A percentile compares a stretch with the other conserved stretches of the same genome.
phyloP scores from a whole-genome alignment of 2,888 invertebrate species.

The Atrina japonica region DNA sequence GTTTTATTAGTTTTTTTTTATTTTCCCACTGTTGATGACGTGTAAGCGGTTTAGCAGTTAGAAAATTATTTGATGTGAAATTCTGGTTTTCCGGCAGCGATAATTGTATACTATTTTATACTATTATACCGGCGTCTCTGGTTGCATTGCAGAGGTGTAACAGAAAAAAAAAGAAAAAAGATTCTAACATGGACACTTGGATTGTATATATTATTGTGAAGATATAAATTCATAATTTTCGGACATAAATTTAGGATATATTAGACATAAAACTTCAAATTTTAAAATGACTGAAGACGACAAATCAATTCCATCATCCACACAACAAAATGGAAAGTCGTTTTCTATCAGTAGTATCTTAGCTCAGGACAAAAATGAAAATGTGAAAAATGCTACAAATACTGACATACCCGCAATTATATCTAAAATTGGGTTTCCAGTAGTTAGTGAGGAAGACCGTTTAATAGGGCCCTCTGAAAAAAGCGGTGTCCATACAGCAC shows the following conservation, averaged over 20 bases:
- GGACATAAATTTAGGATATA: too few species aligned
- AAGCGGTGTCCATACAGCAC: constrained; percentile 5
- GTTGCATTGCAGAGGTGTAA: too few species aligned
- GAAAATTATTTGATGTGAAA: constrained; percentile 3
- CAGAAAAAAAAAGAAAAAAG: too few species aligned
- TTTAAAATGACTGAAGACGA: constrained; percentile 14
- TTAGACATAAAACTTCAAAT: too few species aligned
- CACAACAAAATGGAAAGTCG: constrained; percentile 47
- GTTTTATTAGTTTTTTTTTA: too few species aligned
- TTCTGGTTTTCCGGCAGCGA: constrained; percentile 1
- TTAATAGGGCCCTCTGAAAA: constrained; percentile 4
- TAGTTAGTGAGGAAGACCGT: constrained; percentile 1
- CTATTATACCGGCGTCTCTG: too few species aligned
- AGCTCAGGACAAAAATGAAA: constrained; percentile 53
- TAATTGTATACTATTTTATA: too few species aligned
- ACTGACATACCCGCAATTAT: constrained; percentile 54
- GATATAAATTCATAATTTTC: too few species aligned
- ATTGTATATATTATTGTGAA: too few species aligned
- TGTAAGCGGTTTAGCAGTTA: too few species aligned
- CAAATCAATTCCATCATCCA: neutral
- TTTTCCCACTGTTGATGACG: too few species aligned
- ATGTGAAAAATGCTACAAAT: constrained; percentile 34
- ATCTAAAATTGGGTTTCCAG: constrained; percentile 55
- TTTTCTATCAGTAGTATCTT: constrained; percentile 73
- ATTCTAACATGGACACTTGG: too few species aligned